Evolutionary conservation across 2,113 vertebrate species (phyloP).

Genomic region (Bufo gargarizans): DNA sequence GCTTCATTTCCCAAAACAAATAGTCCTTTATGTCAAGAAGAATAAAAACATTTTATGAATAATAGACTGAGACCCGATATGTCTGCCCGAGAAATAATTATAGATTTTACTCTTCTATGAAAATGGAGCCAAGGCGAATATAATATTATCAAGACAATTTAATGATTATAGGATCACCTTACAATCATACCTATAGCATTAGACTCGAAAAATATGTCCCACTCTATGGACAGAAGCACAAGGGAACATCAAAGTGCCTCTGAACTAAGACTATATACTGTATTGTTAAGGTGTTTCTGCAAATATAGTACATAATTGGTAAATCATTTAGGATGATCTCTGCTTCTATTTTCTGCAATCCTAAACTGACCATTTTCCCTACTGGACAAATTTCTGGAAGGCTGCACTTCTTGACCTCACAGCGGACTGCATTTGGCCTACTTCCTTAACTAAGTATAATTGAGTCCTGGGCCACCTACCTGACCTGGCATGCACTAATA

Average conservation of each 20-base stretch:
- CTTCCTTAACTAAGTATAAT: too few relatives aligned
- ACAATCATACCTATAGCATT: slow-evolving; percentile 27
- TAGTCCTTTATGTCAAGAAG: slow-evolving; percentile 54
- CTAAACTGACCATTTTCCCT: too few relatives aligned
- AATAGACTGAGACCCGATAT: slow-evolving; percentile 54
- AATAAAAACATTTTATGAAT: slow-evolving; percentile 56
- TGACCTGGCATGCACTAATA: too few relatives aligned
- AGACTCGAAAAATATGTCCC: neutral
- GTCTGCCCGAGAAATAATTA: slow-evolving; percentile 48
- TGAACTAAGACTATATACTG: too few relatives aligned
- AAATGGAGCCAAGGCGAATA: slow-evolving; percentile 50
- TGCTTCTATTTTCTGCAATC: too few relatives aligned
- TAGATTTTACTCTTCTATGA: slow-evolving; percentile 53
- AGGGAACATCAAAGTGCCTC: neutral
- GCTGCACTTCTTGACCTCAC: too few relatives aligned
- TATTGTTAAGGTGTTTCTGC: too few relatives aligned
- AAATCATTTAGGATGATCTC: too few relatives aligned
- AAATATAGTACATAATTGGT: too few relatives aligned
- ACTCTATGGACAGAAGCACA: neutral
- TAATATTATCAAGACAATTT: slow-evolving; percentile 38
- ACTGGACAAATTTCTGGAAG: too few relatives aligned
- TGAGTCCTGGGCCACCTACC: too few relatives aligned
- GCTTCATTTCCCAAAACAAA: slow-evolving; percentile 58
- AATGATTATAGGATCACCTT: slow-evolving; percentile 50
- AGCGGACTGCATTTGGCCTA: too few relatives aligned